A percentile compares a stretch with the other conserved stretches of the same genome.
Conservation (phyloP, 2,888 invertebrate genomes). For the Tetragonisca angustula region DNA sequence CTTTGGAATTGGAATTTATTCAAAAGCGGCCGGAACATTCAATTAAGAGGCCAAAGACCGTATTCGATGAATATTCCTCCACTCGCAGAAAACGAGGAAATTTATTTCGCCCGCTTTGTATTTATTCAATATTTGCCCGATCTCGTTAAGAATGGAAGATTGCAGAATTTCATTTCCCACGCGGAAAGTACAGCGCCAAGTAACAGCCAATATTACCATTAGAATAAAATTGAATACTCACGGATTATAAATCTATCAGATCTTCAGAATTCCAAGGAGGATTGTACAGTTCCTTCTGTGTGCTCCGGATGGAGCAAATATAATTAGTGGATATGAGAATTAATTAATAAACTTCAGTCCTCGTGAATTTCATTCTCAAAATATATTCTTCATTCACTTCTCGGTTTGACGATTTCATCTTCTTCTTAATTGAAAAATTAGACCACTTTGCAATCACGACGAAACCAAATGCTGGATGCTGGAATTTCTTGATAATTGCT, state of each 20-base stretch:
- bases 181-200: background rate
- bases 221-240: background rate
- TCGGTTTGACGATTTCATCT: background rate
- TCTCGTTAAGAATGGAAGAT: background rate
- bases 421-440: background rate
- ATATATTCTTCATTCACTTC: too few relatives aligned
- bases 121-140: constrained; percentile 3
- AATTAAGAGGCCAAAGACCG: background rate
- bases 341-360: background rate
- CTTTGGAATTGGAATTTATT: background rate
- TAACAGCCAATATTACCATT: background rate
- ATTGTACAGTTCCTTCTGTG: too few relatives aligned
- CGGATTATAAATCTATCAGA: background rate
- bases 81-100: background rate
- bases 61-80: background rate
- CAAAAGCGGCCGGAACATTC: background rate
- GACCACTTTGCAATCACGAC: background rate
- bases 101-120: background rate
- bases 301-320: too few relatives aligned
- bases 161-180: background rate
- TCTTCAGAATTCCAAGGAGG: background rate
- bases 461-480: too few relatives aligned
- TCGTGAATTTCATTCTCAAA: background rate
- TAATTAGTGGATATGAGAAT: background rate
- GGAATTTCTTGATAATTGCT: too few relatives aligned